These are phyloP conservation scores for Eubucco bourcierii DNA, from an alignment of 2,113 vertebrate genomes.

Conservation along the genomic window DNA sequence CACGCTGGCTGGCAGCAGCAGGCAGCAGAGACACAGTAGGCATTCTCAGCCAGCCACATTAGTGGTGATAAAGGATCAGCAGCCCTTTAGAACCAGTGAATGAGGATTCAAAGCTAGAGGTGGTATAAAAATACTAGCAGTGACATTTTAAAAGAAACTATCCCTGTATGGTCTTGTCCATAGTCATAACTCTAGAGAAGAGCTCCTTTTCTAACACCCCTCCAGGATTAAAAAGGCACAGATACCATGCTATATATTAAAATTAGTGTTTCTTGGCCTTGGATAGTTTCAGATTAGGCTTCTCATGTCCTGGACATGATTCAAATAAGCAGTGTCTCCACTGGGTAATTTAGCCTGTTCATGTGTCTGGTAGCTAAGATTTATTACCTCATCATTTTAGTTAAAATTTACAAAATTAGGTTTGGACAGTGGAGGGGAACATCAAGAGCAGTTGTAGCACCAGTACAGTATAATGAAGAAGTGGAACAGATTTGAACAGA, in stretches of 20 bases:
- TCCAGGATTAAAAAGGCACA: not conserved
- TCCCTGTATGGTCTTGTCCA: not conserved
- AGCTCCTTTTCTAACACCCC: not conserved
- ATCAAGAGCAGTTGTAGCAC: not conserved
- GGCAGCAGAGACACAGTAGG: not conserved
- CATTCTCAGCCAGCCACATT: not conserved
- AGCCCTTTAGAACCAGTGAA: not conserved
- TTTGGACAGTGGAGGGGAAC: not conserved
- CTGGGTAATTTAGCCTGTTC: not conserved
- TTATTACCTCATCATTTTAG: not conserved
- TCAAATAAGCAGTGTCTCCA: constrained; percentile 38
- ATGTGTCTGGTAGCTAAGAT: not conserved
- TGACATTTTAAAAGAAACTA: not conserved
- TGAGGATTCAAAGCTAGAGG: not conserved
- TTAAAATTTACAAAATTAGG: constrained; percentile 12
- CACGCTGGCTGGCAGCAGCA: not conserved
- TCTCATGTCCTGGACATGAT: not conserved
- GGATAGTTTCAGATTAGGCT: not conserved
- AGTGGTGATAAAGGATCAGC: not conserved
- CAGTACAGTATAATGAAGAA: not conserved
- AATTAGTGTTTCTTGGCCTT: constrained; percentile 12
- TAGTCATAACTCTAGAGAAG: not conserved
- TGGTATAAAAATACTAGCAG: not conserved
- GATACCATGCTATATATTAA: not conserved
- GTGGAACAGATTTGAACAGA: not conserved